Evolutionary conservation across 2,888 invertebrate species (phyloP).

Genomic region (Tachina lurida): DNA sequence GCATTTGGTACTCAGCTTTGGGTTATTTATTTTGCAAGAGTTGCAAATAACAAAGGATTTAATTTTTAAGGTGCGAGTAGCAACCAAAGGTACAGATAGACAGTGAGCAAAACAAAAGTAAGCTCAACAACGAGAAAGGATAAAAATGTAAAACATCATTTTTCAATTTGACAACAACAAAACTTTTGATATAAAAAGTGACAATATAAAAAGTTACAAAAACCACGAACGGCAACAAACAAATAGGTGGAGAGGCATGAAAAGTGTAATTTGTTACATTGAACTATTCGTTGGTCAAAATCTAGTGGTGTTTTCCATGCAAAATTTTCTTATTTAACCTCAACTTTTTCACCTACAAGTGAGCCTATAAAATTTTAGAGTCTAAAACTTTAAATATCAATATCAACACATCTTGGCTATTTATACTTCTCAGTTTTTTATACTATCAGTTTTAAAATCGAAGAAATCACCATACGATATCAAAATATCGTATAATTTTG

Average conservation of each 20-base stretch:
- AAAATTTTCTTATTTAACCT: too few relatives aligned
- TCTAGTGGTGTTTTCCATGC: too few relatives aligned
- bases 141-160: slow-evolving; percentile 63
- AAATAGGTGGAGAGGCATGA: neutral
- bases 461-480: too few relatives aligned
- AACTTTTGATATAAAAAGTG: slow-evolving; percentile 59
- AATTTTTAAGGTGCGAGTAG: slow-evolving; percentile 24
- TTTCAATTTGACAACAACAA: slow-evolving; percentile 67
- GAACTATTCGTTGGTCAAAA: too few relatives aligned
- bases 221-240: slow-evolving; percentile 46
- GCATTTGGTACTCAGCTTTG: slow-evolving; percentile 15
- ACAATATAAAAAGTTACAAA: slow-evolving; percentile 33
- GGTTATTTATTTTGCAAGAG: slow-evolving; percentile 21
- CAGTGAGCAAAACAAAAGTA: neutral
- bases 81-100: neutral
- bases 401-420: too few relatives aligned
- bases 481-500: too few relatives aligned
- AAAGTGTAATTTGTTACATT: too few relatives aligned
- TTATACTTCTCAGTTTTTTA: too few relatives aligned
- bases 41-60: slow-evolving; percentile 58
- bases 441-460: too few relatives aligned
- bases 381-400: too few relatives aligned
- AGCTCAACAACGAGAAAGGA: slow-evolving; percentile 40
- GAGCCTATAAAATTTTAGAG: too few relatives aligned
- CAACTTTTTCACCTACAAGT: too few relatives aligned